phyloP scores from a whole-genome alignment of 2,888 invertebrate genomes.

The Pristionchus fissidentatus region DNA sequence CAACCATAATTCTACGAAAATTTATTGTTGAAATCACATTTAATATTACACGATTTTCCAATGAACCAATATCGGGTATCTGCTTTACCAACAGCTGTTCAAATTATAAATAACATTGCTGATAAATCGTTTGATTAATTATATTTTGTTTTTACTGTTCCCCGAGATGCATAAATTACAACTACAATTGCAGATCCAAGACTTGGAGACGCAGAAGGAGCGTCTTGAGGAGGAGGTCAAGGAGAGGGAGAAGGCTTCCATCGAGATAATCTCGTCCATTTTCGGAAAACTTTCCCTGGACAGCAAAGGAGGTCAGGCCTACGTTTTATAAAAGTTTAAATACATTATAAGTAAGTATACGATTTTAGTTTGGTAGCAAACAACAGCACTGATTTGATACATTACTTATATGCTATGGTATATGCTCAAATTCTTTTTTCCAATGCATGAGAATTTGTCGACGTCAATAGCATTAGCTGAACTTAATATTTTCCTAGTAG shows the following conservation, averaged over 20 bases:
- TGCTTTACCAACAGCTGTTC: too few species aligned
- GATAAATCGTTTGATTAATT: too few species aligned
- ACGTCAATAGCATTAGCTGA: neutral
- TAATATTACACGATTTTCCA: too few species aligned
- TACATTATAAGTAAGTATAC: too few species aligned
- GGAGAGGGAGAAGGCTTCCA: slow-evolving; percentile 58
- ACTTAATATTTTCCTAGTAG: neutral
- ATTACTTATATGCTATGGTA: too few species aligned
- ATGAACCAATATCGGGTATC: too few species aligned
- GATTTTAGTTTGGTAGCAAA: too few species aligned
- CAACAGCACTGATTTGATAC: too few species aligned
- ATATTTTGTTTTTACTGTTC: neutral
- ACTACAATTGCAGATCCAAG: slow-evolving; percentile 54
- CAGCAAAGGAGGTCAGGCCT: slow-evolving; percentile 33
- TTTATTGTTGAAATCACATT: too few species aligned
- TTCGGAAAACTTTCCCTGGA: slow-evolving; percentile 50
- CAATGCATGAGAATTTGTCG: neutral
- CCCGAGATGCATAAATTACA: neutral
- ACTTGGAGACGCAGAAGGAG: slow-evolving; percentile 66
- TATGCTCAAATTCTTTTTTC: neutral
- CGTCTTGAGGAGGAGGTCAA: slow-evolving; percentile 61
- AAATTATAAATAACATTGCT: too few species aligned
- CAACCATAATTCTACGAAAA: too few species aligned
- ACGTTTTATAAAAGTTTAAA: neutral
- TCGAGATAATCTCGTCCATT: slow-evolving; percentile 60